Evolutionary conservation across 2,113 vertebrate genomes (phyloP).

Genomic region (Tetraodon nigroviridis): DNA sequence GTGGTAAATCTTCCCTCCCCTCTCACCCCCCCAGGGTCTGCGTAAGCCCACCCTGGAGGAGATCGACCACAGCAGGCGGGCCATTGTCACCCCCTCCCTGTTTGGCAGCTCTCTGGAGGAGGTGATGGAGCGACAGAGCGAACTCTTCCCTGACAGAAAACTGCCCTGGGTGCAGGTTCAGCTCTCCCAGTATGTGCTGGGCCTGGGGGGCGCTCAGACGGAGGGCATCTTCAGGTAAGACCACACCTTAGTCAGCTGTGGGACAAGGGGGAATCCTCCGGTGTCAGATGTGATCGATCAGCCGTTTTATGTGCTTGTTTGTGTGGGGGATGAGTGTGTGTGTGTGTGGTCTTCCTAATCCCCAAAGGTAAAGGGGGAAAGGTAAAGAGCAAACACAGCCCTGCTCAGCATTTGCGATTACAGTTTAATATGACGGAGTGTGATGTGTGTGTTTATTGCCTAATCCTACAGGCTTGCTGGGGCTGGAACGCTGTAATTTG

Average conservation of each 20-base stretch:
- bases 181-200: conserved; percentile 84
- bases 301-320: conserved; percentile 10
- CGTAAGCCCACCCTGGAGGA: conserved; percentile 86
- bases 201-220: conserved; percentile 81
- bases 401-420: conserved; percentile 19
- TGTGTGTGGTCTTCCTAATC: conserved; percentile 52
- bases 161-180: conserved; percentile 91
- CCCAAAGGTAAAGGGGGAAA: no score
- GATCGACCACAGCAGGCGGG: conserved; percentile 79
- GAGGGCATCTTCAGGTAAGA: conserved; percentile 91
- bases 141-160: conserved; percentile 80
- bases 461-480: conserved; percentile 31
- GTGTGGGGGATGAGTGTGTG: conserved; percentile 6
- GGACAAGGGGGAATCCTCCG: conserved; percentile 7
- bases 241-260: not conserved
- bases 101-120: conserved; percentile 87
- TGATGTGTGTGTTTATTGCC: conserved; percentile 52
- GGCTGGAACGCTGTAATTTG: conserved; percentile 31
- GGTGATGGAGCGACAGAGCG: conserved; percentile 84
- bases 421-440: conserved; percentile 48
- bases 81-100: conserved; percentile 83
- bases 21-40: conserved; percentile 73
- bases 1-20: conserved; percentile 41
- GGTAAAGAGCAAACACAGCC: conserved; percentile 51
- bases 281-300: conserved; percentile 30